phyloP scores from a whole-genome alignment of 2,888 invertebrate genomes.

The Pachydiplax longipennis region DNA sequence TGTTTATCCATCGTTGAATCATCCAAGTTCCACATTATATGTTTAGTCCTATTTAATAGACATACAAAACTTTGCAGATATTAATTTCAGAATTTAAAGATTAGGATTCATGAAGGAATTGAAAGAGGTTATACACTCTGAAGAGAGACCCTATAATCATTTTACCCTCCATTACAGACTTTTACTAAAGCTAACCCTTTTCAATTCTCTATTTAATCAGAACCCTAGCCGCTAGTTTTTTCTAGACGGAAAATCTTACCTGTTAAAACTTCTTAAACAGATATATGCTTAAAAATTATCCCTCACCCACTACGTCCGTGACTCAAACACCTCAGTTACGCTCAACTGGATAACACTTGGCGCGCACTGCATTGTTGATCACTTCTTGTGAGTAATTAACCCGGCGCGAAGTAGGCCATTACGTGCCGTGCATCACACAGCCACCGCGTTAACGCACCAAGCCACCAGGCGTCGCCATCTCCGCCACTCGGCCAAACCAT shows the following conservation, averaged over 20 bases:
- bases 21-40: too few relatives aligned
- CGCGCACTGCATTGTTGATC: constrained; percentile 10
- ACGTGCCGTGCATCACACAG: constrained; percentile 26
- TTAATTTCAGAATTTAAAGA: too few relatives aligned
- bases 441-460: not conserved
- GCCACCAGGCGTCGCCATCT: constrained; percentile 19
- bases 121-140: too few relatives aligned
- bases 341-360: not conserved
- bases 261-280: not conserved
- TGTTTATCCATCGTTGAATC: too few relatives aligned
- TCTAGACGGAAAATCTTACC: not conserved
- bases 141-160: too few relatives aligned
- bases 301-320: not conserved
- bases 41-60: too few relatives aligned
- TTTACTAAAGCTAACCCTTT: too few relatives aligned
- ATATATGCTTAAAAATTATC: not conserved
- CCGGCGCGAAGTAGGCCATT: constrained; percentile 4
- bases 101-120: too few relatives aligned
- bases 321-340: not conserved
- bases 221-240: too few relatives aligned
- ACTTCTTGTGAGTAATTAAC: constrained; percentile 36
- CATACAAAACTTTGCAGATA: too few relatives aligned
- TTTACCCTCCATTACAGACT: too few relatives aligned
- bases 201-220: too few relatives aligned
- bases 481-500: constrained; percentile 2